Percentiles rank a stretch among this genome's conserved stretches.
These are phyloP conservation scores for Acrobasis repandana DNA, from an alignment of 2,888 invertebrate species.

Conservation along the genomic window DNA sequence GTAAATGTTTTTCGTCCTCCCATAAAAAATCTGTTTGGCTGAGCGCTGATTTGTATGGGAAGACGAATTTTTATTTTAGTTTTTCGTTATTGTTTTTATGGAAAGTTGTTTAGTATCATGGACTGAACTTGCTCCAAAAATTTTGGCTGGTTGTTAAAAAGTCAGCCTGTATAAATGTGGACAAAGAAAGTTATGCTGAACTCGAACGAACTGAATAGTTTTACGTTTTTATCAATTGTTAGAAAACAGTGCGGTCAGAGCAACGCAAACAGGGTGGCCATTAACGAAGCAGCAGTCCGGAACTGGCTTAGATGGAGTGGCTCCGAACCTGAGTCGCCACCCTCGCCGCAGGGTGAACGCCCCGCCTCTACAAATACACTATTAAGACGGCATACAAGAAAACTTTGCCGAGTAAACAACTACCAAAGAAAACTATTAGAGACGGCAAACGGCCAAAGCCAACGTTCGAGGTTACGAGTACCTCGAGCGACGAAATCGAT, in stretches of 20 bases:
- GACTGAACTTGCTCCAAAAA: too few relatives aligned
- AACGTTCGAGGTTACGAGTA: conserved; percentile 21
- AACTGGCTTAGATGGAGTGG: conserved; percentile 43
- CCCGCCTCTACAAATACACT: conserved; percentile 52
- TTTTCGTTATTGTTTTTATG: too few relatives aligned
- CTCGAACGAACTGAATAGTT: not conserved
- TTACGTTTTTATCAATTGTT: not conserved
- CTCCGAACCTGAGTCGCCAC: conserved; percentile 41
- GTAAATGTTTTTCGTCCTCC: too few relatives aligned
- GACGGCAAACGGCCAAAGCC: conserved; percentile 35
- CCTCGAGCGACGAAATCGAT: not conserved
- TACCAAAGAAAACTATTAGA: conserved; percentile 46
- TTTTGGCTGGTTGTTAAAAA: too few relatives aligned
- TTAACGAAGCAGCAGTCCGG: conserved; percentile 46
- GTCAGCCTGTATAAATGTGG: not conserved
- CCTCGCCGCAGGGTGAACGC: conserved; percentile 43
- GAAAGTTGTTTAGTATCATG: too few relatives aligned
- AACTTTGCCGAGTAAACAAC: conserved; percentile 55
- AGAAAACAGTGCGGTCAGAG: conserved; percentile 33
- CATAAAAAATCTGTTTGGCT: too few relatives aligned
- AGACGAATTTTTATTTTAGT: too few relatives aligned
- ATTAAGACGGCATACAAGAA: conserved; percentile 52
- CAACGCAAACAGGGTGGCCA: conserved; percentile 46
- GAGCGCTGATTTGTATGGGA: too few relatives aligned
- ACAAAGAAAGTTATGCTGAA: not conserved